Conservation (phyloP, 2,113 vertebrate species). For the Mohoua ochrocephala region DNA sequence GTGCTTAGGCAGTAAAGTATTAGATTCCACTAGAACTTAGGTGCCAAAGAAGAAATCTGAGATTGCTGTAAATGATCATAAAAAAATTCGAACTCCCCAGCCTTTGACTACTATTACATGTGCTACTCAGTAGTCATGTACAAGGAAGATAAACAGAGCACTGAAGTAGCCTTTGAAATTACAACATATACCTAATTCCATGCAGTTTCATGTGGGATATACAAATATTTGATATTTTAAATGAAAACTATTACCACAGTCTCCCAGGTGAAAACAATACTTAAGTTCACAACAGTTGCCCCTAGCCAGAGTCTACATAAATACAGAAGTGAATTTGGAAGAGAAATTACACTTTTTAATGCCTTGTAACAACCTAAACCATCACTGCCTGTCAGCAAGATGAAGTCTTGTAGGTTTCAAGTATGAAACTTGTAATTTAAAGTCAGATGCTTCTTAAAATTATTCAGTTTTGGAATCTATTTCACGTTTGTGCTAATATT, state of each 20-base stretch:
- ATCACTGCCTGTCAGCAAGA: neutral
- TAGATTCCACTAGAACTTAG: neutral
- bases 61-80: neutral
- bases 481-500: neutral
- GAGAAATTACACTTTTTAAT: neutral
- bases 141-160: neutral
- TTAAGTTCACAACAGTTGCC: neutral
- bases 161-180: neutral
- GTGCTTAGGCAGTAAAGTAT: neutral
- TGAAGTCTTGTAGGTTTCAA: neutral
- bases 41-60: neutral
- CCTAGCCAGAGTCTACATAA: neutral
- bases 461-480: neutral
- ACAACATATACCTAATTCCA: neutral
- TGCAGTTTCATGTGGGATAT: neutral
- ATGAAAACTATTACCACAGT: neutral
- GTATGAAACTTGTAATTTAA: neutral
- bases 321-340: neutral
- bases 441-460: neutral
- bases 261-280: neutral
- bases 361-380: neutral
- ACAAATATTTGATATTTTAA: neutral
- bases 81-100: neutral
- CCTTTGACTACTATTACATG: neutral
- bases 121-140: neutral